Percentiles rank a stretch among this genome's conserved stretches.
These are phyloP conservation scores for Spea multiplicata DNA, from an alignment of 2,113 vertebrate species.

Conservation along the genomic window DNA sequence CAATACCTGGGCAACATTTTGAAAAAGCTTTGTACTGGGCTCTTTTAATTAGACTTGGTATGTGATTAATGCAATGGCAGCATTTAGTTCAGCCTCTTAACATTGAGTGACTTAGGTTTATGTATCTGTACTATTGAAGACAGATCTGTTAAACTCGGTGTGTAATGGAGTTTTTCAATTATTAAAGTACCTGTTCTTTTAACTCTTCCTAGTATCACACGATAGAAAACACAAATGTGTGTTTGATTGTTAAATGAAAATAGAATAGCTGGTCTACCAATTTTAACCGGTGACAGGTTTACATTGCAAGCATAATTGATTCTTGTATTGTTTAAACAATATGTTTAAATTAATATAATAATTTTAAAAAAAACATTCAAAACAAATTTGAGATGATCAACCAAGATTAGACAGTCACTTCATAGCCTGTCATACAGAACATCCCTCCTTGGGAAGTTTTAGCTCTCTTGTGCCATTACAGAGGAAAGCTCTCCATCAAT, in stretches of 20 bases:
- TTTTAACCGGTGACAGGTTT: no score
- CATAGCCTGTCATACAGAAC: no score
- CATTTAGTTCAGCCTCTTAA: conserved; percentile 92
- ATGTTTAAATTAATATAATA: no score
- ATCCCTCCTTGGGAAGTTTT: no score
- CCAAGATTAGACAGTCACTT: no score
- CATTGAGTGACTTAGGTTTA: conserved; percentile 96
- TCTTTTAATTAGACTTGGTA: conserved; percentile 99
- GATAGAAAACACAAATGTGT: not conserved
- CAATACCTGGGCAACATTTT: conserved; percentile 99
- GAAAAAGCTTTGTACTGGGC: conserved; percentile 97
- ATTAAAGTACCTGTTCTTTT: conserved; percentile 54
- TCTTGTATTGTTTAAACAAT: no score
- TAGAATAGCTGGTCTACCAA: no score
- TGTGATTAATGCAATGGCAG: conserved; percentile 99
- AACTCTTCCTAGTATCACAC: conserved; percentile 10
- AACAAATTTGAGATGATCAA: no score
- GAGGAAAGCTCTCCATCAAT: no score
- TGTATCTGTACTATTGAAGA: conserved; percentile 86
- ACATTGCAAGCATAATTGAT: no score
- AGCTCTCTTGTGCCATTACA: no score
- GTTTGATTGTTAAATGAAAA: not conserved
- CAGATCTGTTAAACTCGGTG: conserved; percentile 75
- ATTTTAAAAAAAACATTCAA: no score
- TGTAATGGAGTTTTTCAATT: conserved; percentile 59